A percentile compares a stretch with the other conserved stretches of the same genome.
phyloP scores from a whole-genome alignment of 2,113 vertebrate species.

The Progne subis region DNA sequence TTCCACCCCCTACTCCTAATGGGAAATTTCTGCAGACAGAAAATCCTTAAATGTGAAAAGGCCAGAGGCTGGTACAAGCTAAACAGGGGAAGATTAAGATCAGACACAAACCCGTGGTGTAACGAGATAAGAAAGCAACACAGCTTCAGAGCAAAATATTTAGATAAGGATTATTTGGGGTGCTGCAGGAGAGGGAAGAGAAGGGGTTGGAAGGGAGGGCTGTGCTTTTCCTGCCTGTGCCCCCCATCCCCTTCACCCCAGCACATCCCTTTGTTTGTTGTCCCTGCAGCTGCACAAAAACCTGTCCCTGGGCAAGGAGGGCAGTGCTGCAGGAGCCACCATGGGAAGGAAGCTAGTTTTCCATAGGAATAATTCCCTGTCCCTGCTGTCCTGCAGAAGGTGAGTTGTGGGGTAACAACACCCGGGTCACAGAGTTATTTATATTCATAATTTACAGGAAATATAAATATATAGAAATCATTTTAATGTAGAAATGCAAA shows the following conservation, averaged over 20 bases:
- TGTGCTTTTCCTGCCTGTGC: background rate
- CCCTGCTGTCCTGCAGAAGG: background rate
- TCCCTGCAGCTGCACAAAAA: background rate
- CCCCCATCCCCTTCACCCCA: background rate
- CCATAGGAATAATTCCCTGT: background rate
- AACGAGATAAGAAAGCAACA: background rate
- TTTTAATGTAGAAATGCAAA: background rate
- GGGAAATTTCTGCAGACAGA: background rate
- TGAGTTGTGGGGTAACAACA: background rate
- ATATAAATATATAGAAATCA: accelerated
- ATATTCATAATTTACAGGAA: accelerated
- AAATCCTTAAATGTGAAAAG: background rate
- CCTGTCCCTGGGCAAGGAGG: background rate
- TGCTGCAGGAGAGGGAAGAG: background rate
- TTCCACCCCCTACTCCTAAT: background rate
- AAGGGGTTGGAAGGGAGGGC: background rate
- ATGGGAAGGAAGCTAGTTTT: background rate
- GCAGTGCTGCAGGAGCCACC: background rate
- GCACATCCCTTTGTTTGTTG: background rate
- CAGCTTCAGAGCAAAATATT: background rate
- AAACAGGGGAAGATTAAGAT: slow-evolving; percentile 15
- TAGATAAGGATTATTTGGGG: background rate
- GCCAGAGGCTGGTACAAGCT: background rate
- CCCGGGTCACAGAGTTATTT: background rate
- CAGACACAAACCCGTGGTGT: background rate